A percentile compares a stretch with the other conserved stretches of the same genome.
phyloP scores from a whole-genome alignment of 2,113 vertebrate species.

The Colius striatus region DNA sequence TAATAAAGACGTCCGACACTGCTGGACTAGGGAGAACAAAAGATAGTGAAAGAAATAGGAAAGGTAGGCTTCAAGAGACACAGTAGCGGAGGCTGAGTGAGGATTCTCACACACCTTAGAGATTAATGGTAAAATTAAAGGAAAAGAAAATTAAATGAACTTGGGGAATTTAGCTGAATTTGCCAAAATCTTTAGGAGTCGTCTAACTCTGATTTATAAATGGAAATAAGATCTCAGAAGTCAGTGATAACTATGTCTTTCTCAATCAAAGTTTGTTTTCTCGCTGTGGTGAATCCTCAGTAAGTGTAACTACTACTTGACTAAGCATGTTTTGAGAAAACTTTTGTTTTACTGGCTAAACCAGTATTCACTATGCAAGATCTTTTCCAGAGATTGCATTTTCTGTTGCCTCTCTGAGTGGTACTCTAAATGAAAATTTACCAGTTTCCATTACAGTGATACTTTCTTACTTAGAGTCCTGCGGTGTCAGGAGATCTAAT shows the following conservation, averaged over 20 bases:
- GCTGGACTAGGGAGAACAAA: background rate
- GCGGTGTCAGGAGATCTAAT: background rate
- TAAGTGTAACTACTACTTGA: background rate
- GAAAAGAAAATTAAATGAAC: background rate
- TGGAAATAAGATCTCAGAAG: background rate
- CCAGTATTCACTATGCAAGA: accelerated
- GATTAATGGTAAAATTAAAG: background rate
- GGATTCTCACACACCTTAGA: background rate
- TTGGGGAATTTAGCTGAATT: background rate
- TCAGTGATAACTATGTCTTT: background rate
- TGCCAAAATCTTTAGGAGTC: background rate
- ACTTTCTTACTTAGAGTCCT: background rate
- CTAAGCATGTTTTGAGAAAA: background rate
- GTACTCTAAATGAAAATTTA: background rate
- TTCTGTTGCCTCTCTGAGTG: background rate
- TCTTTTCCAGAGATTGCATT: background rate
- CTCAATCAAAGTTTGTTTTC: background rate
- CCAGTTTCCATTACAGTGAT: background rate
- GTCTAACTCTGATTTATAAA: background rate
- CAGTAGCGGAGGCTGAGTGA: background rate
- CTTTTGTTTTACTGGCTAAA: background rate
- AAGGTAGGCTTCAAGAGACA: background rate
- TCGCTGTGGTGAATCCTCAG: background rate
- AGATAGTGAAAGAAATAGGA: background rate
- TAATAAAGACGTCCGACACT: background rate